Conservation (phyloP, 2,113 vertebrate species). For the Tautogolabrus adspersus region DNA sequence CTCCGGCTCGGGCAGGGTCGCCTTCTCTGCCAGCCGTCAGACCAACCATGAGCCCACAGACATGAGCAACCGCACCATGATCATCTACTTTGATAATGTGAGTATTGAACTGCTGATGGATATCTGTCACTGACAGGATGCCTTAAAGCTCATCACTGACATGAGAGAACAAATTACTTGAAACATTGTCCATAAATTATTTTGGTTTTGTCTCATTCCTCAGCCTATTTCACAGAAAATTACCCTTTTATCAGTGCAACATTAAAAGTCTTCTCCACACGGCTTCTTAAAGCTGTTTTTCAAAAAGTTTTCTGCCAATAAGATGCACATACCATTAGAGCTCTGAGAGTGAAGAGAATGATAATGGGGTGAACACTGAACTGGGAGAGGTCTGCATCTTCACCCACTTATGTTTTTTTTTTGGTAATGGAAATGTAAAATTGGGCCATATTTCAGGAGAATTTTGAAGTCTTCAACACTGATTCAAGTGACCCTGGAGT, state of each 20-base stretch:
- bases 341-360: not conserved
- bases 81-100: slow-evolving; percentile 88
- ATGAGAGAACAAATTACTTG: not conserved
- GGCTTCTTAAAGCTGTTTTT: not conserved
- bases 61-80: slow-evolving; percentile 88
- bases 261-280: not conserved
- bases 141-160: not conserved
- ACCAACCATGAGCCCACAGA: slow-evolving; percentile 87
- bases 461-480: not conserved
- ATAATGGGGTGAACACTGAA: slow-evolving; percentile 24
- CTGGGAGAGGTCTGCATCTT: slow-evolving; percentile 1
- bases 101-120: slow-evolving; percentile 27
- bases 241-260: not conserved
- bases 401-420: not conserved
- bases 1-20: slow-evolving; percentile 82
- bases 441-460: not conserved
- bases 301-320: not conserved
- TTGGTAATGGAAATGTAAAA: not conserved
- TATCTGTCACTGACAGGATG: not conserved
- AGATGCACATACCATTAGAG: slow-evolving; percentile 6
- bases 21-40: slow-evolving; percentile 85
- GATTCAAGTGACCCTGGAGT: not conserved
- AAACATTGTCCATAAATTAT: too few species aligned
- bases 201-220: not conserved
- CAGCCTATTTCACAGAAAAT: not conserved